Base-by-base conservation (phyloP, 2,888 invertebrate genomes). In the Pterostichus niger region DNA sequence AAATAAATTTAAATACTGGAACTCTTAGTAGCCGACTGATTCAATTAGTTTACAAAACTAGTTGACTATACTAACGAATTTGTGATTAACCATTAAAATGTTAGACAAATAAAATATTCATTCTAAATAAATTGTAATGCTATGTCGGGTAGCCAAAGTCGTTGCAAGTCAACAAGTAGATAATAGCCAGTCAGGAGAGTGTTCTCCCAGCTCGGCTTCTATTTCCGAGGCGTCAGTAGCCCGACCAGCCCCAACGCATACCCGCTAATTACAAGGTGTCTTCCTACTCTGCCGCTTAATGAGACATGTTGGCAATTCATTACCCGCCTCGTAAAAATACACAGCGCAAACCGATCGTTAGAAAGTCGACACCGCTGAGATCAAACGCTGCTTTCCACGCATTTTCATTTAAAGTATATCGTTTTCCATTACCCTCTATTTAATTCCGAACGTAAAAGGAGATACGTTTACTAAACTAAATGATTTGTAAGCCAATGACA, bases 301-400 rank as follows among this genome's bases (percentile, higher is more conserved):
- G 82, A 82, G 82, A 44, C 75, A 75, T 46, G 35, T 75, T 9
- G 59, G 44, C 33, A 75, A 82, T 82, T 82, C 73, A 82, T 82
- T 82, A 82, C 59, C 9, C 31, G 17, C 15, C n/a, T 15, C 11
- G 61, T 44, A 73, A 75, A 75, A 82, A 73, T 61, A 75, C 44
- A 54, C 46, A 11, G 44, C 71, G 46, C 44, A 11, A 79, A 13
- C 31, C 44, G 79, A 64, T 79, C 79, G 40, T 79, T 79, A 79
- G 79, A 68, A 79, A 79, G 79, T 79, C 56, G 40, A 24, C 24
- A 24, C 24, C 24, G 24, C 24, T 1, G 3, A 31, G 35, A 56
- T 76, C 56, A 56, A 59, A 17, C 31, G 71, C 2, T 56, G 56
- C 17, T 77, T 76, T 52, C 54, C 33, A 11, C 56, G 44, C 40